Conservation (phyloP, 2,888 invertebrate species). For the Enchytraeus crypticus region DNA sequence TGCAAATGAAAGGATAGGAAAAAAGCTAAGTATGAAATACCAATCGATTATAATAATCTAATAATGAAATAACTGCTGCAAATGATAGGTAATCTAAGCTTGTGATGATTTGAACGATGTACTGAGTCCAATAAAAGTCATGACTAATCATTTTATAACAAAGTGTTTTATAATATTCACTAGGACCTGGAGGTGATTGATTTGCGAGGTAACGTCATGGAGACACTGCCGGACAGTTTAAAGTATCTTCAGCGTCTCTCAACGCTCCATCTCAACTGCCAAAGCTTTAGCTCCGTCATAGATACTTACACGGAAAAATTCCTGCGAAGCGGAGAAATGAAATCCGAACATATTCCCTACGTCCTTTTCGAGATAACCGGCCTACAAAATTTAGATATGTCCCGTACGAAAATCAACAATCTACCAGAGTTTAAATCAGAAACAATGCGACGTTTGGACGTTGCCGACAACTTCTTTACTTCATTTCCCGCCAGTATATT, state of each 20-base stretch:
- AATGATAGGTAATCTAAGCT: too few species aligned
- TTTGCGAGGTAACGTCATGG: constrained; percentile 47
- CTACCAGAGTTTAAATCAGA: constrained; percentile 32
- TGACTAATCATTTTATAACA: too few species aligned
- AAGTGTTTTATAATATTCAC: too few species aligned
- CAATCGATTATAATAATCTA: too few species aligned
- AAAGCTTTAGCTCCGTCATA: constrained; percentile 39
- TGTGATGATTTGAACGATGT: too few species aligned
- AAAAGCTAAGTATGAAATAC: too few species aligned
- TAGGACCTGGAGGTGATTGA: constrained; percentile 44
- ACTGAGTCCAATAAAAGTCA: too few species aligned
- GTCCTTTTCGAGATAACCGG: constrained; percentile 46
- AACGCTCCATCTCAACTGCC: constrained; percentile 39
- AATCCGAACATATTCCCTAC: constrained; percentile 46
- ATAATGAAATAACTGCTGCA: too few species aligned
- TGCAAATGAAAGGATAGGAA: too few species aligned
- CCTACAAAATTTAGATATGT: constrained; percentile 41
- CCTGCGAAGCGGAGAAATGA: constrained; percentile 44
- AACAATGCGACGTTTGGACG: constrained; percentile 36
- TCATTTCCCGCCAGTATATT: constrained; percentile 23
- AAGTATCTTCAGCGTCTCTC: constrained; percentile 41
- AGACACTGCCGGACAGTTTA: constrained; percentile 46
- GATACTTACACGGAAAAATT: constrained; percentile 44
- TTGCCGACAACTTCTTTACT: constrained; percentile 38
- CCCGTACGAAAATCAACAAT: constrained; percentile 45